Conservation (phyloP, 2,888 invertebrate genomes). For the Mycalesis mineus region DNA sequence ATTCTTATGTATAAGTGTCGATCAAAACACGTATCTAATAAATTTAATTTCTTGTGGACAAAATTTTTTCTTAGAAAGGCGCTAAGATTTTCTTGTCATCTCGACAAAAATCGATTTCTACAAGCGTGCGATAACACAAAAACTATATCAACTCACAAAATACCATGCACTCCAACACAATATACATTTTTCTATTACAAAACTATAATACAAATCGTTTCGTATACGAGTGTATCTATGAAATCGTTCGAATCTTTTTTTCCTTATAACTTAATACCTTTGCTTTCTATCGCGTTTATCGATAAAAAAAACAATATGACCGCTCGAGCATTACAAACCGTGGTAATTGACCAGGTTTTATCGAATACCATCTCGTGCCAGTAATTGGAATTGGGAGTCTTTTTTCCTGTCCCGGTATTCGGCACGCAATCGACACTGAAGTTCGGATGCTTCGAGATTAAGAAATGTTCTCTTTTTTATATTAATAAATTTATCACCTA, state of each 20-base stretch:
- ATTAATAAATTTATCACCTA: constrained; percentile 7
- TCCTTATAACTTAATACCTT: constrained; percentile 25
- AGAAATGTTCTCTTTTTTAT: constrained; percentile 5
- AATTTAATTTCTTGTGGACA: too few species aligned
- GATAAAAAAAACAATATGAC: constrained; percentile 28
- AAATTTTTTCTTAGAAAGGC: not conserved
- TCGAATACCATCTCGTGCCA: constrained; percentile 30
- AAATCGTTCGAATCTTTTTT: constrained; percentile 10
- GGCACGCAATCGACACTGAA: constrained; percentile 21
- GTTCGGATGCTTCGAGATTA: constrained; percentile 19
- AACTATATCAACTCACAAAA: not conserved
- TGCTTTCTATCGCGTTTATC: constrained; percentile 28
- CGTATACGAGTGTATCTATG: not conserved
- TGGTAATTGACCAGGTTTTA: constrained; percentile 33
- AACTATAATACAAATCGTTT: not conserved
- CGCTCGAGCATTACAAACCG: constrained; percentile 31
- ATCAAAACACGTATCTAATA: too few species aligned
- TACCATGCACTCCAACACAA: not conserved
- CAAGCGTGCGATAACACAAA: not conserved
- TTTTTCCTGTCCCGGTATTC: constrained; percentile 20
- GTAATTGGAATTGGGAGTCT: constrained; percentile 35
- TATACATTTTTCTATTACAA: constrained; percentile 7
- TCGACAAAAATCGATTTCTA: not conserved
- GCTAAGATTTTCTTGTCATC: not conserved
- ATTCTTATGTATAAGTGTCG: too few species aligned